phyloP scores from a whole-genome alignment of 2,797 vertebrate species.

The Bryconaethiops microstoma region DNA sequence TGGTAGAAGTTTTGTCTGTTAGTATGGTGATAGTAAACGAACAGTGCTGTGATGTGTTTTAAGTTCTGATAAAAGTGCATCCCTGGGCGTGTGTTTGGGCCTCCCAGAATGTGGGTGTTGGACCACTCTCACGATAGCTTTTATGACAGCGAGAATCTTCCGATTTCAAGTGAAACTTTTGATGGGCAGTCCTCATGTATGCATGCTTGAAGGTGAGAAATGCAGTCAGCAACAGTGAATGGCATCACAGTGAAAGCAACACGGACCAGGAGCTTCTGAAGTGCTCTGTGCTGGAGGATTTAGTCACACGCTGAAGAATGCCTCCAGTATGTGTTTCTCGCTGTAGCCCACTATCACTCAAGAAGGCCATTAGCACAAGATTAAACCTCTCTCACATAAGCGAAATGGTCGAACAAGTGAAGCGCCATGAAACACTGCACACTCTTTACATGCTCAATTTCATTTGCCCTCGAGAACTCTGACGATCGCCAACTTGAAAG shows the following conservation, averaged over 20 bases:
- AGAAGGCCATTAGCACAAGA: constrained; percentile 43
- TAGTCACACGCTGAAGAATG: constrained; percentile 27
- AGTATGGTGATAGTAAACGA: too few relatives aligned
- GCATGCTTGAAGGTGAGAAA: too few relatives aligned
- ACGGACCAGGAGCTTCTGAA: constrained; percentile 18
- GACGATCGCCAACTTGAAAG: constrained; percentile 59
- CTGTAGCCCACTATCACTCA: constrained; percentile 41
- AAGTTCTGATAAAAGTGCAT: too few relatives aligned
- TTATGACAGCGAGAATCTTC: too few relatives aligned
- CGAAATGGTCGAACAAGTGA: constrained; percentile 17
- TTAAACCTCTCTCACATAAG: constrained; percentile 45
- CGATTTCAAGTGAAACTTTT: too few relatives aligned
- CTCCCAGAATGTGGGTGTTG: too few relatives aligned
- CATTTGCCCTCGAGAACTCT: constrained; percentile 57
- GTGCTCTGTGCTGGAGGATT: constrained; percentile 45
- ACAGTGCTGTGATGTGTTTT: too few relatives aligned
- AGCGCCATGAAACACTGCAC: constrained; percentile 54
- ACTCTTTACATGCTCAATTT: constrained; percentile 66
- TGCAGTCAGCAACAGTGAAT: constrained; percentile 3
- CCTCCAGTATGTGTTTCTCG: constrained; percentile 37
- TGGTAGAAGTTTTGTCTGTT: too few relatives aligned
- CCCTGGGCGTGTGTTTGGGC: too few relatives aligned
- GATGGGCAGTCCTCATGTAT: too few relatives aligned
- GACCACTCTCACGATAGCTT: too few relatives aligned
- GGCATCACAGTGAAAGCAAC: constrained; percentile 14